Evolutionary conservation across 1,140 invertebrate genomes (phyloP).

Genomic region (Papilio polytes): DNA sequence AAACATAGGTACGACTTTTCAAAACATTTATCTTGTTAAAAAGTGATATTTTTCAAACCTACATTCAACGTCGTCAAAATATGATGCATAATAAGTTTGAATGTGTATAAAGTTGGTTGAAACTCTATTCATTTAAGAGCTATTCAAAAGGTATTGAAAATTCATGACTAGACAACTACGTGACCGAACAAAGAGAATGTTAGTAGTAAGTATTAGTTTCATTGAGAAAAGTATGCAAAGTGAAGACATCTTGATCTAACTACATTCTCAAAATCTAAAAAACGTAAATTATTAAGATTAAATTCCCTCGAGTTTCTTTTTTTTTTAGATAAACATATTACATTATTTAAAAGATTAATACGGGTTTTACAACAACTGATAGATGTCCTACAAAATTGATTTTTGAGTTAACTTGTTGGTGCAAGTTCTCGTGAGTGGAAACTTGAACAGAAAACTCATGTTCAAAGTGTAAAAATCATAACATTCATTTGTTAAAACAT

Average conservation of each 20-base stretch:
- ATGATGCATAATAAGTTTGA: not conserved
- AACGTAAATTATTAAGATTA: not conserved
- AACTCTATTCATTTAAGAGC: slow-evolving; percentile 1
- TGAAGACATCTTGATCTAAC: not conserved
- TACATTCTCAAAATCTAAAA: not conserved
- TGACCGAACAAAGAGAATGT: slow-evolving; percentile 18
- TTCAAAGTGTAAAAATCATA: not conserved
- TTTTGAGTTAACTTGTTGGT: too few species aligned
- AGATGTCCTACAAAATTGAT: too few species aligned
- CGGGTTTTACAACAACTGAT: too few species aligned
- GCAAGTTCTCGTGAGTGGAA: too few species aligned
- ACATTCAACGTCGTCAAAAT: not conserved
- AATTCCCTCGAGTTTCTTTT: too few species aligned
- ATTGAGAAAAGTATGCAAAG: slow-evolving; percentile 2
- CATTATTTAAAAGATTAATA: too few species aligned
- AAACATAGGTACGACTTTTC: slow-evolving; percentile 4
- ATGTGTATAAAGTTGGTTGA: slow-evolving; percentile 6
- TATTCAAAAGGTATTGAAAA: slow-evolving; percentile 18
- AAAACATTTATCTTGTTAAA: not conserved
- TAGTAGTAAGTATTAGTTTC: slow-evolving; percentile 20
- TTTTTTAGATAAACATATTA: too few species aligned
- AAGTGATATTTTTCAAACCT: not conserved
- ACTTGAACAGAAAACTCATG: not conserved
- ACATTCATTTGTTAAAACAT: not conserved
- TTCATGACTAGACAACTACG: slow-evolving; percentile 20